A percentile compares a stretch with the other conserved stretches of the same genome.
Evolutionary conservation across 2,888 invertebrate genomes (phyloP).

Genomic region (Heliconius hortense): DNA sequence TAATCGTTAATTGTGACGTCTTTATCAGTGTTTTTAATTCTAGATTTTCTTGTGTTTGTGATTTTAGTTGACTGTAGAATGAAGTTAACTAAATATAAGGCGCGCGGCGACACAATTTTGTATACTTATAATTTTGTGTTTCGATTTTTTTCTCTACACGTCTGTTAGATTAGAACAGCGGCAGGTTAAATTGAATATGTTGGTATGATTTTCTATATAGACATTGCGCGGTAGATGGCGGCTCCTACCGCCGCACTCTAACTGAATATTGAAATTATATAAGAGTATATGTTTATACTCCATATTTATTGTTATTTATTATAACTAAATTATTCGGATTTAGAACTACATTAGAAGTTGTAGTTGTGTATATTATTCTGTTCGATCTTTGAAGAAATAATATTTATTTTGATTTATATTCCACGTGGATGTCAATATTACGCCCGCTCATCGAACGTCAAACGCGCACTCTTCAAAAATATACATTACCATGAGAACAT

Average conservation of each 20-base stretch:
- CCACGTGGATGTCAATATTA: constrained; percentile 42
- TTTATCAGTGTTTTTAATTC: constrained; percentile 33
- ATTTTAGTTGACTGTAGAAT: not conserved
- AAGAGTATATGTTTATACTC: too few relatives aligned
- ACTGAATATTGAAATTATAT: too few relatives aligned
- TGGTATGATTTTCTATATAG: too few relatives aligned
- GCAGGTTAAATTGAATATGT: too few relatives aligned
- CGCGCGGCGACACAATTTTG: not conserved
- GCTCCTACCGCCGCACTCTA: too few relatives aligned
- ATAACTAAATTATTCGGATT: not conserved
- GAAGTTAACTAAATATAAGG: not conserved
- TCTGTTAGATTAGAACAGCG: not conserved
- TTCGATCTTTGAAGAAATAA: not conserved
- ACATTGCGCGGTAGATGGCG: too few relatives aligned
- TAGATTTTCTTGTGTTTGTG: constrained; percentile 16
- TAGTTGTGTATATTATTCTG: not conserved
- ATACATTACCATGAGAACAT: constrained; percentile 62
- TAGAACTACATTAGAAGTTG: not conserved
- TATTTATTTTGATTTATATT: constrained; percentile 30
- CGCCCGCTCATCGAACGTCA: constrained; percentile 41
- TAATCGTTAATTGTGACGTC: constrained; percentile 31
- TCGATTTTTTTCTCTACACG: not conserved
- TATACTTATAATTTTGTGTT: not conserved
- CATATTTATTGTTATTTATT: too few relatives aligned
- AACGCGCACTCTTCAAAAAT: constrained; percentile 55